Base-by-base conservation (phyloP, 1,140 invertebrate genomes). In the Luehdorfia chinensis region DNA sequence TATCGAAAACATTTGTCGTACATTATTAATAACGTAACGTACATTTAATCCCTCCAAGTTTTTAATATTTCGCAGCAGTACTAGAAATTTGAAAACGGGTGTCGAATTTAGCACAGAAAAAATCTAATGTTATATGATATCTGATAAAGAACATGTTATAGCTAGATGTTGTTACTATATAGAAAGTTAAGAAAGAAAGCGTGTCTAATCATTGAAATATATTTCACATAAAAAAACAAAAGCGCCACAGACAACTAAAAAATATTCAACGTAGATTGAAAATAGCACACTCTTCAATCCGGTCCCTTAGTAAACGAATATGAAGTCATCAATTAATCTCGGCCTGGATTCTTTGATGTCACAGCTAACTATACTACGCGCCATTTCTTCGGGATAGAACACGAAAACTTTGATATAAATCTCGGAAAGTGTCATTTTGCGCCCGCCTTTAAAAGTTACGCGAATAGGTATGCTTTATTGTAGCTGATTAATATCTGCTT, bases 321-420 rank as follows among this genome's bases (percentile, higher is more conserved):
- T 65, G 60, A 49, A 47, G 48, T 53, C 57, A 70, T 70, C 58
- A 65, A 73, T 73, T 55, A 60, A 54, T 66, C 59, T 57, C 37
- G 32, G 45, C 44, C 47, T 37, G 50, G 47, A 65, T 63, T 60
- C 66, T 73, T 67, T 70, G 66, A 73, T 65, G 66, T 71, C 62
- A 56, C 50, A 46, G 37, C 50, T 51, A 46, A 51, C 48, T 51
- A 41, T 53, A 54, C 53, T 27, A 48, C 47, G 49, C 46, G 25
- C 39, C n/a, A 43, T 43, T 43, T 43, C 39, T 43, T 16, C 4
- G 39, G 25, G 37, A 27, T 27, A 11, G 39, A 43, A 43, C 39
- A 43, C 23, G 25, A 30, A 41, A 43, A 43, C 13, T 28, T 14
- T 28, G 39, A 15, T 30, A 28, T 43, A 43, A 43, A 43, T 43